phyloP scores from a whole-genome alignment of 2,113 vertebrate species.

The Istiophorus platypterus region DNA sequence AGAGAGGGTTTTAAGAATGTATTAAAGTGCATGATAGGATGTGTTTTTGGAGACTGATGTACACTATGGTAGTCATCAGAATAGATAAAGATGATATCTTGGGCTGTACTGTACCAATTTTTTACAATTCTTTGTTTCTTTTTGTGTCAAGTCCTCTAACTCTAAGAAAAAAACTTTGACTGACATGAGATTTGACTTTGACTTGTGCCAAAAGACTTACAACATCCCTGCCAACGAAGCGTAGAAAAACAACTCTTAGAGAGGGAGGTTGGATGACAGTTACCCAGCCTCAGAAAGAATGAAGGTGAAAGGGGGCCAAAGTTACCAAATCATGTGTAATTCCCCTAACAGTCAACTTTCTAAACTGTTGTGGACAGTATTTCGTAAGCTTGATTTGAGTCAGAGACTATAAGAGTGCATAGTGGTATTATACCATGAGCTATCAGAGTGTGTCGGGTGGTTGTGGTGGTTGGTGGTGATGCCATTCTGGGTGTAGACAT shows the following conservation, averaged over 20 bases:
- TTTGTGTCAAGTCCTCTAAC: background rate
- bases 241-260: background rate
- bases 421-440: slow-evolving; percentile 26
- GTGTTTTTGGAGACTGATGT: background rate
- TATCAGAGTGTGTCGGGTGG: slow-evolving; percentile 15
- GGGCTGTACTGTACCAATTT: background rate
- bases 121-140: background rate
- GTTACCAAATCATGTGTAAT: slow-evolving; percentile 43
- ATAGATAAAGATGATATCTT: background rate
- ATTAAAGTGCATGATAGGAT: background rate
- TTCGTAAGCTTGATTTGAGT: slow-evolving; percentile 27
- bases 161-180: no score
- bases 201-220: background rate
- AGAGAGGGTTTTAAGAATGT: background rate
- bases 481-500: slow-evolving; percentile 44
- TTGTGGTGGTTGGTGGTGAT: slow-evolving; percentile 26
- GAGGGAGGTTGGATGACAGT: slow-evolving; percentile 10
- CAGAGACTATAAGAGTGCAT: slow-evolving; percentile 19
- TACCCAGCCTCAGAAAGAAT: slow-evolving; percentile 22
- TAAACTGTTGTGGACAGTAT: slow-evolving; percentile 31
- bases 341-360: slow-evolving; percentile 7
- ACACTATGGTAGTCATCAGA: background rate
- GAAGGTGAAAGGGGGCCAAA: slow-evolving; percentile 9
- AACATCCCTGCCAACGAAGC: background rate
- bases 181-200: background rate